A percentile compares a stretch with the other conserved stretches of the same genome.
These are phyloP conservation scores for Lepus timidus DNA, from an alignment of 2,113 vertebrate species.

Conservation along the genomic window DNA sequence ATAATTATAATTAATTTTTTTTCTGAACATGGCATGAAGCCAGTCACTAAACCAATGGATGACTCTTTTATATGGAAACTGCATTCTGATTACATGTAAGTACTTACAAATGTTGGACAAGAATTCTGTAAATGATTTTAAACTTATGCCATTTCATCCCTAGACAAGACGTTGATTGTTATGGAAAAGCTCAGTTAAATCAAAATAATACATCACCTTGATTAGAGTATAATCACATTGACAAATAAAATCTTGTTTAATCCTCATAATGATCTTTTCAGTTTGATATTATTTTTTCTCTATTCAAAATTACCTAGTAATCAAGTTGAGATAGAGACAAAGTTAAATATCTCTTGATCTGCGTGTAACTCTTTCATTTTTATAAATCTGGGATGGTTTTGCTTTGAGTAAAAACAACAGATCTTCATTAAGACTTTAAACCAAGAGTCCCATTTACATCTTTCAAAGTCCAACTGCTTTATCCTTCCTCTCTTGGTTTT, in stretches of 20 bases:
- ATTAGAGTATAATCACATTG: neutral
- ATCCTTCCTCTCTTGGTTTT: neutral
- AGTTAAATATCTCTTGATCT: conserved; percentile 25
- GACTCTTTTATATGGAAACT: conserved; percentile 24
- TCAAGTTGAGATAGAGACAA: conserved; percentile 20
- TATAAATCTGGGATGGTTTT: neutral
- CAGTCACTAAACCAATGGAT: neutral
- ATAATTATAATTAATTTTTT: conserved; percentile 16
- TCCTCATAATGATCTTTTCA: conserved; percentile 5
- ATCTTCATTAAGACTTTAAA: conserved; percentile 29
- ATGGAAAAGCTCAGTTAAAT: conserved; percentile 3
- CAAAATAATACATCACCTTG: neutral
- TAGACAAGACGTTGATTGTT: neutral
- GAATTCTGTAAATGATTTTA: conserved; percentile 29
- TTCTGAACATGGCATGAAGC: neutral
- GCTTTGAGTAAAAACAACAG: conserved; percentile 3
- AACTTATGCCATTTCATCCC: neutral
- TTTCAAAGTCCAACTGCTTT: conserved; percentile 22
- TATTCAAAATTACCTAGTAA: neutral
- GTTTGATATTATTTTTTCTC: conserved; percentile 27
- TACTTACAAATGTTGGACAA: conserved; percentile 43
- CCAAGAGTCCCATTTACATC: neutral
- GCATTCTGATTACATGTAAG: conserved; percentile 45
- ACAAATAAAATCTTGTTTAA: conserved; percentile 51
- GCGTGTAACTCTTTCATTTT: neutral